A percentile compares a stretch with the other conserved stretches of the same genome.
Evolutionary conservation across 2,113 vertebrate species (phyloP).

Genomic region (Neomonachus schauinslandi): DNA sequence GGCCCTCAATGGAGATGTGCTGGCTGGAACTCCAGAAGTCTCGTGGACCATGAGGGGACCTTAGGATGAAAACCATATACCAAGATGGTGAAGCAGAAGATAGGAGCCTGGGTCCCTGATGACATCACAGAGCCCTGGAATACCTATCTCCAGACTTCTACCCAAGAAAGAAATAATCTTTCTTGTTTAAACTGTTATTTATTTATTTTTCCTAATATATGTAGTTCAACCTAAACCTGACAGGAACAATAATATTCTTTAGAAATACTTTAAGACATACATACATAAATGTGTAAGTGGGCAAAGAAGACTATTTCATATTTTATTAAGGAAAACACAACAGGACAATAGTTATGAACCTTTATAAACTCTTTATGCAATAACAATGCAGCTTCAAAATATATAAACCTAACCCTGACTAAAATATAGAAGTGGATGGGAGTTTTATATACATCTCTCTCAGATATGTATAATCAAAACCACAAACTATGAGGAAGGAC

Average conservation of each 20-base stretch:
- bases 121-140: not conserved
- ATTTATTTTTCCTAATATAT: not conserved
- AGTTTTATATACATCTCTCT: not conserved
- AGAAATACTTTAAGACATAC: not conserved
- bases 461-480: not conserved
- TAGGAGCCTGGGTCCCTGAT: not conserved
- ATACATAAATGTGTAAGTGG: not conserved
- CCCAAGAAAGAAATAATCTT: not conserved
- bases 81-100: conserved; percentile 40
- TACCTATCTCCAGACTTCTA: not conserved
- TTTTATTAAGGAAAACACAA: not conserved
- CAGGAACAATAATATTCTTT: not conserved
- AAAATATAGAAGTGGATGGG: not conserved
- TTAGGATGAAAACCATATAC: conserved; percentile 56
- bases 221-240: not conserved
- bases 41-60: conserved; percentile 26
- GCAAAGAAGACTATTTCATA: not conserved
- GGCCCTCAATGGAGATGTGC: conserved; percentile 46
- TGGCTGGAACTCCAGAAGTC: conserved; percentile 62
- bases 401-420: not conserved
- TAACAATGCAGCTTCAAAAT: not conserved
- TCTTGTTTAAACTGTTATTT: conserved; percentile 19
- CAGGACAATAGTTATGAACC: not conserved
- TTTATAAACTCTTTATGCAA: not conserved
- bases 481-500: not conserved